These are phyloP conservation scores for Poecile atricapillus DNA, from an alignment of 2,113 vertebrate genomes.

Conservation along the genomic window DNA sequence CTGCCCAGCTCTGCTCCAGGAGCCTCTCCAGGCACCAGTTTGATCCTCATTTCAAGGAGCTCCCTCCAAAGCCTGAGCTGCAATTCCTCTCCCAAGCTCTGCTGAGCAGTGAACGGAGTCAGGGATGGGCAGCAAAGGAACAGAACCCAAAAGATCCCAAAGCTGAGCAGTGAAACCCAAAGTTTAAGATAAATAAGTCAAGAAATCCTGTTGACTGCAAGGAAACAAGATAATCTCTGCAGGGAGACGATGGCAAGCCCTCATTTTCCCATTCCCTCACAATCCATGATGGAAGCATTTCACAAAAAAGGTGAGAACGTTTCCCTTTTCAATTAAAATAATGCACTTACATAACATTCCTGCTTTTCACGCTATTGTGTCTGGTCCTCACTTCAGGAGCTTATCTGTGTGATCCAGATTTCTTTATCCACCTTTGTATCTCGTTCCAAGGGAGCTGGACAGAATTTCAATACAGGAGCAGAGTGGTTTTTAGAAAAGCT, in stretches of 20 bases:
- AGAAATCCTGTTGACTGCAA: background rate
- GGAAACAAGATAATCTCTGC: background rate
- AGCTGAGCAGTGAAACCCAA: background rate
- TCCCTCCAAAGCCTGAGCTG: background rate
- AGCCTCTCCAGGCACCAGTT: no score
- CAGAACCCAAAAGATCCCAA: background rate
- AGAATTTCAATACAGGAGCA: background rate
- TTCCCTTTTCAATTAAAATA: constrained; percentile 1
- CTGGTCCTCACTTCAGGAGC: background rate
- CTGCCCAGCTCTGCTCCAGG: no score
- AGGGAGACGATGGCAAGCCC: background rate
- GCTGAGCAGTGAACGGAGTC: background rate
- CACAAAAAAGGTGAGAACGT: background rate
- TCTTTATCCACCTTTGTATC: background rate
- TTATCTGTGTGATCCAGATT: background rate
- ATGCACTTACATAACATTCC: background rate
- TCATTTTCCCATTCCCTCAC: background rate
- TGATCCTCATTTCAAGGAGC: background rate
- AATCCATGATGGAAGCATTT: background rate
- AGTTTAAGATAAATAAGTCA: background rate
- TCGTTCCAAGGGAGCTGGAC: background rate
- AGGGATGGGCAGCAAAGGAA: background rate
- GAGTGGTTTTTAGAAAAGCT: background rate
- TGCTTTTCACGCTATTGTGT: background rate
- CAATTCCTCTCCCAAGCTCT: background rate